Evolutionary conservation across 2,797 vertebrate genomes (phyloP), one percentile per base, ranked within the genome.

Genomic region (Enteromius viviparus): DNA sequence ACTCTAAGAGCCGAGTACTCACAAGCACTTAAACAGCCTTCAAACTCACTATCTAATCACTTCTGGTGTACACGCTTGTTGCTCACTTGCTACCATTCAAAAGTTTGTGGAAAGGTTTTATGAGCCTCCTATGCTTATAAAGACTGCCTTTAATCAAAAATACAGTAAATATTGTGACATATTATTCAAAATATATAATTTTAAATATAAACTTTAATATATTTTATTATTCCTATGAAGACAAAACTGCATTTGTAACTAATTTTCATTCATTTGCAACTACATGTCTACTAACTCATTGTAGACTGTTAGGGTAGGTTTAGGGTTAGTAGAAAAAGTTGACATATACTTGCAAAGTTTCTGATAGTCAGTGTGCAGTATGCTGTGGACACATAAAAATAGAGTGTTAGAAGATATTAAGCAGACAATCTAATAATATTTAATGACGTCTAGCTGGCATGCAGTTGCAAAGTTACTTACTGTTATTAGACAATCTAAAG

Each of bases 11-110:
- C 40, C 0, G 51, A 45, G 82, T 83, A 71, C 75, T 83, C 82
- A 78, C 64, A 69, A 49, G 64, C 74, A 77, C 74, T 83, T 70
- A 66, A 77, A 69, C 60, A 65, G 80, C 71, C 47, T 69, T 68
- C 70, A 82, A 66, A 40, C 71, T 69, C 17, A 45, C 81, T 37
- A 58, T 78, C 81, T 77, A 45, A 64, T 66, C 62, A 3, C 42
- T 5, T 55, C 7, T 26, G 8, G 40, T n/a, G 11, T 34, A 11
- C 66, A 62, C 14, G 26, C 29, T 32, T 37, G 12, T 32, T 55
- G 0, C 15, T 76, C 34, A 70, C 14, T 9, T 47, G 26, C 15
- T 70, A 19, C 34, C 32, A 42, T 53, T 9, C n/a, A 29, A 74
- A 74, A 21, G 26, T 74, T n/a, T 34, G 19, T 12, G 19, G 6